phyloP scores from a whole-genome alignment of 2,888 invertebrate species.

The Troides aeacus region DNA sequence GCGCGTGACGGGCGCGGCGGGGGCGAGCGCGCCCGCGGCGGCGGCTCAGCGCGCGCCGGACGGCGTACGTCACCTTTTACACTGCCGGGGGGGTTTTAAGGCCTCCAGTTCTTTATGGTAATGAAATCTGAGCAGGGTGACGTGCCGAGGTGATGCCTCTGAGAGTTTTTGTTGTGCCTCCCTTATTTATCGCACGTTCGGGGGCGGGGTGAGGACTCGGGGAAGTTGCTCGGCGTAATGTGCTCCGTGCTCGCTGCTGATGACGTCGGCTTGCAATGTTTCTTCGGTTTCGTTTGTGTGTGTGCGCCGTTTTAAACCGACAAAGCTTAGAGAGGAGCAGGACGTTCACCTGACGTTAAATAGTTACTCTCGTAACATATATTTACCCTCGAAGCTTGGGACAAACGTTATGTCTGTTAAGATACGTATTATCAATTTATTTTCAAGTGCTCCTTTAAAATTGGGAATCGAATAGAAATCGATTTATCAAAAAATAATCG shows the following conservation, averaged over 20 bases:
- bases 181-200: slow-evolving; percentile 77
- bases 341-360: no score
- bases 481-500: no score
- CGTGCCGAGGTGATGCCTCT: slow-evolving; percentile 76
- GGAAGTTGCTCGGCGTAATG: slow-evolving; percentile 70
- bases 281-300: slow-evolving; percentile 32
- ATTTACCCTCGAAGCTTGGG: no score
- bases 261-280: slow-evolving; percentile 49
- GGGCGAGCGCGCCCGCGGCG: slow-evolving; percentile 27
- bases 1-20: slow-evolving; percentile 21
- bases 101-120: slow-evolving; percentile 80
- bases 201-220: slow-evolving; percentile 61
- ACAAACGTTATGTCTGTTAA: no score
- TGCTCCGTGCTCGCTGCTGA: slow-evolving; percentile 58
- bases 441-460: no score
- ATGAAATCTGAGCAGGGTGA: slow-evolving; percentile 81
- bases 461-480: no score
- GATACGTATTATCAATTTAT: no score
- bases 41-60: slow-evolving; percentile 37
- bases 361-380: no score
- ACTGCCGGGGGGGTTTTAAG: slow-evolving; percentile 75
- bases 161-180: slow-evolving; percentile 77
- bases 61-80: slow-evolving; percentile 52
- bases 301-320: neutral
- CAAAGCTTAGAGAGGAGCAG: no score